phyloP scores from a whole-genome alignment of 2,888 invertebrate genomes.

The Epinotia ramella region DNA sequence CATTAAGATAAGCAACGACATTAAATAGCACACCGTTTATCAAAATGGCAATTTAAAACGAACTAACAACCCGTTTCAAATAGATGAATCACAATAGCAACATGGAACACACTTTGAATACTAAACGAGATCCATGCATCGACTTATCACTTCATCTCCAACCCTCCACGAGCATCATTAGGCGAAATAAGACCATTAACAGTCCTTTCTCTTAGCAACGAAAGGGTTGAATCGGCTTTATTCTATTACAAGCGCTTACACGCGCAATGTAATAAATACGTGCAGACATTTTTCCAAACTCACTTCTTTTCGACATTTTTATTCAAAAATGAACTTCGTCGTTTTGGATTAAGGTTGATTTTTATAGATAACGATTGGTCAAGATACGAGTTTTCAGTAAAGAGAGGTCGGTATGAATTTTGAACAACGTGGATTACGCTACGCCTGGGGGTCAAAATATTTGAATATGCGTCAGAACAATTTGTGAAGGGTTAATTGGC shows the following conservation, averaged over 20 bases:
- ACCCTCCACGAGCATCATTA: constrained; percentile 79
- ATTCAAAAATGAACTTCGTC: not conserved
- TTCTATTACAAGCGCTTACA: constrained; percentile 83
- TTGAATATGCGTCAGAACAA: constrained; percentile 80
- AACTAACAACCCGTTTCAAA: constrained; percentile 24
- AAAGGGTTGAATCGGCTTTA: constrained; percentile 83
- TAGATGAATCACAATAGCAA: constrained; percentile 23
- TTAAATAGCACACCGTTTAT: not conserved
- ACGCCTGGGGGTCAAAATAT: constrained; percentile 83
- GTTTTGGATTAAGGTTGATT: not conserved
- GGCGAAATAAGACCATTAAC: constrained; percentile 84
- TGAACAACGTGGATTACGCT: constrained; percentile 81
- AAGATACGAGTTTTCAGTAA: not conserved
- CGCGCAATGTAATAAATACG: constrained; percentile 83
- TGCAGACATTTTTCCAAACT: not conserved
- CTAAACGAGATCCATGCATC: constrained; percentile 72
- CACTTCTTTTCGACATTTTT: not conserved
- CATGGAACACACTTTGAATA: constrained; percentile 30
- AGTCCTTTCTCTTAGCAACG: constrained; percentile 83
- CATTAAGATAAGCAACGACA: not conserved
- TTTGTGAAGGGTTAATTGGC: constrained; percentile 82
- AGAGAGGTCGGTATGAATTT: constrained; percentile 66
- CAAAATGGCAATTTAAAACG: constrained; percentile 22
- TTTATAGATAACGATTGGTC: not conserved
- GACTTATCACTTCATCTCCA: constrained; percentile 82